phyloP scores from a whole-genome alignment of 2,113 vertebrate species.

The Pluvianellus socialis region DNA sequence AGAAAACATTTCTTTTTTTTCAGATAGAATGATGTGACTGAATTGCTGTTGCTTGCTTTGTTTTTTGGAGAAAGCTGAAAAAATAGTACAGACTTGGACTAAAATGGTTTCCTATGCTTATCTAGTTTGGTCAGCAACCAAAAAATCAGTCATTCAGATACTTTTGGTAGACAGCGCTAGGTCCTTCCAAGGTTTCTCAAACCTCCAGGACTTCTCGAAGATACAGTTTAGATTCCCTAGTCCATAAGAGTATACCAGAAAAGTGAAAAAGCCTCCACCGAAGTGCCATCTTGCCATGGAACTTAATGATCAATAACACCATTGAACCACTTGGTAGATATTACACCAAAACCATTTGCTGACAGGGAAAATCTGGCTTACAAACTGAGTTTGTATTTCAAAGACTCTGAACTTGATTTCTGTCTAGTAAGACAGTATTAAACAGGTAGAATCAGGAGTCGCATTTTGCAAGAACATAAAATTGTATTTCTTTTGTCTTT shows the following conservation, averaged over 20 bases:
- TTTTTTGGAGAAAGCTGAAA: not conserved
- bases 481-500: not conserved
- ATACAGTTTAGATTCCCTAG: not conserved
- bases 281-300: not conserved
- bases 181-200: not conserved
- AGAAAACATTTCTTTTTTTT: not conserved
- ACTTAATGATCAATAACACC: not conserved
- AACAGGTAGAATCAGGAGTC: not conserved
- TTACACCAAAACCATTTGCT: not conserved
- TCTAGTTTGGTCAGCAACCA: not conserved
- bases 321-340: not conserved
- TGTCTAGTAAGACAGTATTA: not conserved
- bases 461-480: not conserved
- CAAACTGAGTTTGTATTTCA: not conserved
- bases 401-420: not conserved
- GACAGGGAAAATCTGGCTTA: not conserved
- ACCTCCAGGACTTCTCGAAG: not conserved
- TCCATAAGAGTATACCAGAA: not conserved
- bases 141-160: not conserved
- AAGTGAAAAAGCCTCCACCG: not conserved
- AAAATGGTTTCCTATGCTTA: not conserved
- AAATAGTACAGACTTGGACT: not conserved
- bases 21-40: not conserved
- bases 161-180: not conserved
- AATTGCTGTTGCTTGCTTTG: not conserved